Evolutionary conservation across 2,888 invertebrate genomes (phyloP).

Genomic region (Syrista parreyssii): DNA sequence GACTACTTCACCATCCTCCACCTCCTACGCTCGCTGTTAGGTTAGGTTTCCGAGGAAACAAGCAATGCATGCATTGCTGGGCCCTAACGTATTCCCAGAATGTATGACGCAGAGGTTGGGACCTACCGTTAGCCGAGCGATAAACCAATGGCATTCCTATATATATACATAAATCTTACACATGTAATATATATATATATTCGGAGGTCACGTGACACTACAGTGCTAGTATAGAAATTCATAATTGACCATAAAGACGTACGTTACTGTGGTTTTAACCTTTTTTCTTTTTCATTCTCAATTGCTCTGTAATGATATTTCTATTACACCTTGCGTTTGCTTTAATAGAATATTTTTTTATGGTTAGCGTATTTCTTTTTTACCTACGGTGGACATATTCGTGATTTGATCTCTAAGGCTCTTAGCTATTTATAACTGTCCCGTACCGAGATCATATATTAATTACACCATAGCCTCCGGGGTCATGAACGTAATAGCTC

Average conservation of each 20-base stretch:
- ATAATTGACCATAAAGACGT: neutral
- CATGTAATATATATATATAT: neutral
- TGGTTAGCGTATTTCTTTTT: no score
- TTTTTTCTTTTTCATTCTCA: neutral
- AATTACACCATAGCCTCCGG: neutral
- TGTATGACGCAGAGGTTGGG: conserved; percentile 48
- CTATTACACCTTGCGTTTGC: neutral
- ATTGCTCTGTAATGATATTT: neutral
- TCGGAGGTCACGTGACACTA: neutral
- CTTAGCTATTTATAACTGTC: neutral
- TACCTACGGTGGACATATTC: neutral
- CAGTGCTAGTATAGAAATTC: neutral
- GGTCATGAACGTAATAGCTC: neutral
- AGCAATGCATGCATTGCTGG: neutral
- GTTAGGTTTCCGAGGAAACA: neutral
- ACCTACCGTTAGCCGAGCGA: conserved; percentile 53
- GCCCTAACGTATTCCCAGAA: conserved; percentile 35
- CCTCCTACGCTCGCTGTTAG: neutral
- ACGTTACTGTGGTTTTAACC: neutral
- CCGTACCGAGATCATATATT: neutral
- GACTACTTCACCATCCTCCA: neutral
- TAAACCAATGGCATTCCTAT: conserved; percentile 36
- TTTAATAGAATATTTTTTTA: neutral
- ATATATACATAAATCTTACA: neutral
- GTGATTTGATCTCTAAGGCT: neutral